These are phyloP conservation scores for Phalloptychus januarius DNA, from an alignment of 2,797 vertebrate genomes.

Conservation along the genomic window DNA sequence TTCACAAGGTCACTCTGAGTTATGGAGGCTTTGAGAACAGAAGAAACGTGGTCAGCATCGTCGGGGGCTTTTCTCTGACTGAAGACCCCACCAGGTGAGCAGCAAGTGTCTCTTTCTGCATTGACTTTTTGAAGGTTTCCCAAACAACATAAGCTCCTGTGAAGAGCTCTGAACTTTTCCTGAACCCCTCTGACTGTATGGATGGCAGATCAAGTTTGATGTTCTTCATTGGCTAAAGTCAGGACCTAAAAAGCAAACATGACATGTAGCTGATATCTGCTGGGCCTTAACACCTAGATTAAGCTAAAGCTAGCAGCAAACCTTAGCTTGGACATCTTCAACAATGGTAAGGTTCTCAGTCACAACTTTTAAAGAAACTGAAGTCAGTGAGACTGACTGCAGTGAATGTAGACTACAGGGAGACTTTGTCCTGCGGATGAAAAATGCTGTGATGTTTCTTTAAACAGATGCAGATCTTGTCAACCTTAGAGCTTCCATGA, in stretches of 20 bases:
- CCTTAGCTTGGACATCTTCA: neutral
- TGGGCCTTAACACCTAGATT: neutral
- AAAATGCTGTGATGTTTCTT: neutral
- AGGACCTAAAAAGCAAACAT: neutral
- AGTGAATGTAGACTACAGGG: neutral
- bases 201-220: neutral
- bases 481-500: neutral
- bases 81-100: slow-evolving; percentile 92
- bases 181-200: neutral
- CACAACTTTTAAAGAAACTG: neutral
- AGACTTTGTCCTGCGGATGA: neutral
- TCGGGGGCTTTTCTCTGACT: slow-evolving; percentile 85
- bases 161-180: neutral
- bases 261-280: neutral
- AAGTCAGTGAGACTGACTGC: neutral
- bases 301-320: neutral
- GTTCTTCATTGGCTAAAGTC: neutral
- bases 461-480: neutral
- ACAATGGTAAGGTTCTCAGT: neutral
- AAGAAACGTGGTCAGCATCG: slow-evolving; percentile 88
- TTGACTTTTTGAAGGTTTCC: neutral
- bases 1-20: slow-evolving; percentile 90
- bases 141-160: no score
- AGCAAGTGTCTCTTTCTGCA: neutral
- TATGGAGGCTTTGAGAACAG: slow-evolving; percentile 94